phyloP scores from a whole-genome alignment of 2,888 invertebrate genomes.

The Agrilus mali region DNA sequence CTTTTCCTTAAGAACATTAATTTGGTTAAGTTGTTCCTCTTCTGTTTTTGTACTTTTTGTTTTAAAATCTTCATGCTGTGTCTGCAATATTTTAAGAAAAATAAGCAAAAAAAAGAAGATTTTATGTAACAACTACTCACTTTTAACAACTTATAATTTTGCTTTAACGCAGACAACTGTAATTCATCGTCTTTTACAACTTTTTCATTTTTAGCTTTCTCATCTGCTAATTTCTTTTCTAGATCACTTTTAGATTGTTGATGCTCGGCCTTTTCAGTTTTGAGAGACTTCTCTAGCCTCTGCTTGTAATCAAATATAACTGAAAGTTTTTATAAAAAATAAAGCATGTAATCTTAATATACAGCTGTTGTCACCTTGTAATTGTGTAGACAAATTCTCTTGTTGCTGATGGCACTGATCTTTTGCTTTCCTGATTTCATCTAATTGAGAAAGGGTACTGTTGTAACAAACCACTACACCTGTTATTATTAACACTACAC shows the following conservation, averaged over 20 bases:
- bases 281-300: constrained; percentile 42
- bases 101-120: neutral
- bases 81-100: constrained; percentile 25
- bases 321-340: constrained; percentile 20
- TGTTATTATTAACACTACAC: constrained; percentile 37
- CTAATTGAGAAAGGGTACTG: constrained; percentile 43
- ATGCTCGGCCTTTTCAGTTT: constrained; percentile 42
- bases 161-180: constrained; percentile 41
- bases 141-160: constrained; percentile 40
- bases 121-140: constrained; percentile 16
- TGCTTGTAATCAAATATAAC: constrained; percentile 46
- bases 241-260: constrained; percentile 38
- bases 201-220: constrained; percentile 37
- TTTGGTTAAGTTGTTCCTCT: constrained; percentile 35
- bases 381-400: constrained; percentile 42
- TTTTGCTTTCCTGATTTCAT: constrained; percentile 39
- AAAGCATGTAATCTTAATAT: neutral
- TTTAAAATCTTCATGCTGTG: constrained; percentile 39
- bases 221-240: constrained; percentile 35
- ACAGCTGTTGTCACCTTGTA: constrained; percentile 37
- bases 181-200: constrained; percentile 36
- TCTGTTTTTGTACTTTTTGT: constrained; percentile 37
- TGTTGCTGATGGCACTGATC: constrained; percentile 44
- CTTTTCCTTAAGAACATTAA: constrained; percentile 36
- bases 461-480: constrained; percentile 46